Percentiles rank a stretch among this genome's conserved stretches.
Evolutionary conservation across 2,888 invertebrate species (phyloP).

Genomic region (Taenaris catops): DNA sequence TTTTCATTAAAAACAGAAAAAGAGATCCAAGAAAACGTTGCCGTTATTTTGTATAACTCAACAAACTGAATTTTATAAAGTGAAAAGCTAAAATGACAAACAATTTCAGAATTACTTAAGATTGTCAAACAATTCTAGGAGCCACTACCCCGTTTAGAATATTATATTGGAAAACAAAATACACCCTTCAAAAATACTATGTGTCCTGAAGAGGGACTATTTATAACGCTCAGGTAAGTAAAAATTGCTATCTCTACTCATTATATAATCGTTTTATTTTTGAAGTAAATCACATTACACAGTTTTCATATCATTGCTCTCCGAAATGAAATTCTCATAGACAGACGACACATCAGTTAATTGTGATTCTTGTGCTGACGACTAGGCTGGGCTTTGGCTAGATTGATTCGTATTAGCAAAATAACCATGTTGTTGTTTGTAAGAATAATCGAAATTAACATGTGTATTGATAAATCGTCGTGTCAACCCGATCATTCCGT

Average conservation of each 20-base stretch:
- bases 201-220: conserved; percentile 4
- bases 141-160: too few relatives aligned
- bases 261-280: conserved; percentile 11
- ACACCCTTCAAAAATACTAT: too few relatives aligned
- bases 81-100: too few relatives aligned
- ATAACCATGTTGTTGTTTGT: conserved; percentile 16
- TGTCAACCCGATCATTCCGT: conserved; percentile 6
- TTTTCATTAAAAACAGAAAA: too few relatives aligned
- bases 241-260: conserved; percentile 6
- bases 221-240: conserved; percentile 5
- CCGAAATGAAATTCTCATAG: conserved; percentile 15
- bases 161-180: too few relatives aligned
- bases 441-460: conserved; percentile 18
- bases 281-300: conserved; percentile 8
- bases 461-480: conserved; percentile 6
- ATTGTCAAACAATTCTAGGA: too few relatives aligned
- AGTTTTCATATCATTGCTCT: conserved; percentile 12
- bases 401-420: conserved; percentile 16
- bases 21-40: too few relatives aligned
- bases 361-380: conserved; percentile 16
- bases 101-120: too few relatives aligned
- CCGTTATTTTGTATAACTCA: too few relatives aligned
- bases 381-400: conserved; percentile 19
- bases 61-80: too few relatives aligned
- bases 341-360: conserved; percentile 17